phyloP scores from a whole-genome alignment of 2,797 vertebrate species.

The Chelidonichthys spinosus region DNA sequence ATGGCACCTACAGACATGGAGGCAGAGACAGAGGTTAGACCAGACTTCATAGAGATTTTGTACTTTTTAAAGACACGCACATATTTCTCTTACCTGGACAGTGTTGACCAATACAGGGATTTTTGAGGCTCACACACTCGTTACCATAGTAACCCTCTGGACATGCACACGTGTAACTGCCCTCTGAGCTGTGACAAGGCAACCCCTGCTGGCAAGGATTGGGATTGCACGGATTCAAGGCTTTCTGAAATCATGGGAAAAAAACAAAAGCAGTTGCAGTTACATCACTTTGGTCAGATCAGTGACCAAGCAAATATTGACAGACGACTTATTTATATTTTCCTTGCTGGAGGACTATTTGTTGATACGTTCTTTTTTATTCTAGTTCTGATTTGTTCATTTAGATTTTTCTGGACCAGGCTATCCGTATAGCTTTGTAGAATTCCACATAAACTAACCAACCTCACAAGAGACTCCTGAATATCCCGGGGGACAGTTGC shows the following conservation, averaged over 20 bases:
- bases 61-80: background rate
- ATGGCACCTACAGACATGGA: constrained; percentile 67
- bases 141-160: constrained; percentile 82
- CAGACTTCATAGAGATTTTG: background rate
- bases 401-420: too few species aligned
- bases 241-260: constrained; percentile 61
- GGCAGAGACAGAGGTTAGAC: background rate
- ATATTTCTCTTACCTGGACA: constrained; percentile 77
- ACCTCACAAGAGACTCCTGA: constrained; percentile 85
- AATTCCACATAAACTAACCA: background rate
- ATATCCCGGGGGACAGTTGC: constrained; percentile 81
- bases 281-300: background rate
- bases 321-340: background rate
- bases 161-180: constrained; percentile 80
- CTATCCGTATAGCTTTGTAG: too few species aligned
- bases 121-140: constrained; percentile 78
- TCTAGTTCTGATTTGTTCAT: background rate
- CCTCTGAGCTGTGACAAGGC: constrained; percentile 77
- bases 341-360: background rate
- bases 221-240: constrained; percentile 80
- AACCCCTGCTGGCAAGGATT: constrained; percentile 85
- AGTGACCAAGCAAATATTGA: background rate
- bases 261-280: background rate
- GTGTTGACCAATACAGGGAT: constrained; percentile 78
- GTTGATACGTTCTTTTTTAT: background rate